These are phyloP conservation scores for Orycteropus afer DNA, from an alignment of 2,113 vertebrate genomes.

Conservation along the genomic window DNA sequence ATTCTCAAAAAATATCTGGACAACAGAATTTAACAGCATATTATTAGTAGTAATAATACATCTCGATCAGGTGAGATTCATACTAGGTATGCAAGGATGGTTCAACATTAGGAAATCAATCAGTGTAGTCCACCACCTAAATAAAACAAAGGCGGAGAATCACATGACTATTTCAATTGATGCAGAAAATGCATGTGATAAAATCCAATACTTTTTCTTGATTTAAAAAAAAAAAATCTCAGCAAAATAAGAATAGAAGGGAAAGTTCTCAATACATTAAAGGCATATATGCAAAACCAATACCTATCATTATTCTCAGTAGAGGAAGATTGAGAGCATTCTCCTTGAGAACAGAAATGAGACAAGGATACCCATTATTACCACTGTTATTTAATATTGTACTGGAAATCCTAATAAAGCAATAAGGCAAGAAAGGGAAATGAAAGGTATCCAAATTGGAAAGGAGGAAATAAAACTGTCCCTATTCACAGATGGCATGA, in stretches of 20 bases:
- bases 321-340: neutral
- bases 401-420: neutral
- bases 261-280: neutral
- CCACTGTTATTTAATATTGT: neutral
- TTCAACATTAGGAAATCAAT: neutral
- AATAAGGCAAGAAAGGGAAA: neutral
- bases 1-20: no score
- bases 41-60: neutral
- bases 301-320: neutral
- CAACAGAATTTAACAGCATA: no score
- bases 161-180: neutral
- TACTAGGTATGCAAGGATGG: neutral
- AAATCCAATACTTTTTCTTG: neutral
- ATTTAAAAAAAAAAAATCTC: neutral
- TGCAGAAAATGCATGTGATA: neutral
- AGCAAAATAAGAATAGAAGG: neutral
- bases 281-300: neutral
- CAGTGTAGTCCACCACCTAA: neutral
- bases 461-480: neutral
- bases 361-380: neutral
- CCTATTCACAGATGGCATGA: neutral
- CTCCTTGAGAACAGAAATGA: neutral
- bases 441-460: neutral
- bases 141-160: neutral
- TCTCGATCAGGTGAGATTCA: neutral